Base-by-base conservation (phyloP, 2,888 invertebrate species). In the Leptopilina syphax region DNA sequence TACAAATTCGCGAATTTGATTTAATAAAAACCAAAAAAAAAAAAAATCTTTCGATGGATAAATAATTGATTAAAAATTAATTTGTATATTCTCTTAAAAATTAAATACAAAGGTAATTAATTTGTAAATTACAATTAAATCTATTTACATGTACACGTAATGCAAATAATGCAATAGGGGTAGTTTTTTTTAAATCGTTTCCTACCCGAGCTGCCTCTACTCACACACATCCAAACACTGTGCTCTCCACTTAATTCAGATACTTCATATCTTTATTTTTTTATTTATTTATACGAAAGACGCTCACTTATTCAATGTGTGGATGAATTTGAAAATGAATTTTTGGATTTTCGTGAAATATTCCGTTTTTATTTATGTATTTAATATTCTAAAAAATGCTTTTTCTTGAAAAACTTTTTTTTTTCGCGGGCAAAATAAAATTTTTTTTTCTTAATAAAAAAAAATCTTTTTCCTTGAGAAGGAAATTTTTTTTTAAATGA, bases 171-270 rank as follows among this genome's bases (percentile, higher is more conserved):
- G 87, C 89, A 90, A 89, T 90, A 63, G 87, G 85, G 89, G 87
- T 85, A 85, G 86, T 87, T 81, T 84, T 86, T 84, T 88, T 86
- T 63, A n/a, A n/a, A 60, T n/a, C 13, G 18, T 24, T 18, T 89
- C 91, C 91, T 92, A 91, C 92, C 91, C 91, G 91, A 91, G 91
- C 91, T 91, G 91, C 90, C 90, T 90, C 90, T 89, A 88, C 89
- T 87, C 84, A 73, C 73, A 73, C 73, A 57, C 73, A 73, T 73
- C 73, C 73, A 73, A 73, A 73, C 73, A 73, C 73, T 73, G 73
- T 73, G 73, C 73, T 73, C 73, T 73, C 73, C 73, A 73, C 57
- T 73, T 57, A 57, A 73, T 65, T 34, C 65, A 65, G 41, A 12
- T 65, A 65, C 65, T 54, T 54, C 70, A 70, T 70, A 70, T 44